Base-by-base conservation (phyloP, 2,113 vertebrate species). In the Gila orcuttii region DNA sequence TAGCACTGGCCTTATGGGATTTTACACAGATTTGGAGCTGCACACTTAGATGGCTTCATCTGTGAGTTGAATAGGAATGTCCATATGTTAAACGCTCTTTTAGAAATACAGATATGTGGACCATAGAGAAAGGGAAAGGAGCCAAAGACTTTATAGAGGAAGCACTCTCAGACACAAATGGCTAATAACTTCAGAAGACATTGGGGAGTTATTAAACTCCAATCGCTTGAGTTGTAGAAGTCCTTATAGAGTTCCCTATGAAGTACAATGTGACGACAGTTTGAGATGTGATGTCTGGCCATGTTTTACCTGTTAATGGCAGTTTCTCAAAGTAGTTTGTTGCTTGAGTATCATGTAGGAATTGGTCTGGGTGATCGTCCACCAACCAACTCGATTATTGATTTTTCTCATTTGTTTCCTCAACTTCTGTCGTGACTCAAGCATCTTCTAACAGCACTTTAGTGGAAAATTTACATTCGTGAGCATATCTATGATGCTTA, bases 11-110 rank as follows among this genome's bases (percentile, higher is more conserved):
- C 33, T 80, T 31, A 83, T 57, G 66, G 57, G 47, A 84, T 73
- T 57, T 42, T 64, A 31, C 79, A 33, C 66, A 31, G 52, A 84
- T 64, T 47, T 64, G 36, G 82, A n/a, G 64, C 57, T 28, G 68
- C 39, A 15, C 25, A 11, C 42, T 80, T 83, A 21, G 57, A 25
- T 17, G 13, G 57, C 78, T 80, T 81, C 23, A 80, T 66, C 79
- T 64, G 33, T 36, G 57, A 79, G 47, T 68, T 86, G 9, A 50
- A 82, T 52, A 69, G 17, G 25, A 21, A 79, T 47, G 60, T 50
- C 39, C 25, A 47, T 68, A 33, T 82, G 79, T 19, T 47, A 17
- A 47, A 66, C 31, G 17, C 45, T 66, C n/a, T 47, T n/a, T 3
- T 31, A 47, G 39, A 50, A 52, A 68, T 33, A 8, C 45, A 68